Conservation (phyloP, 2,888 invertebrate species). For the Himalopsyche tibetana region DNA sequence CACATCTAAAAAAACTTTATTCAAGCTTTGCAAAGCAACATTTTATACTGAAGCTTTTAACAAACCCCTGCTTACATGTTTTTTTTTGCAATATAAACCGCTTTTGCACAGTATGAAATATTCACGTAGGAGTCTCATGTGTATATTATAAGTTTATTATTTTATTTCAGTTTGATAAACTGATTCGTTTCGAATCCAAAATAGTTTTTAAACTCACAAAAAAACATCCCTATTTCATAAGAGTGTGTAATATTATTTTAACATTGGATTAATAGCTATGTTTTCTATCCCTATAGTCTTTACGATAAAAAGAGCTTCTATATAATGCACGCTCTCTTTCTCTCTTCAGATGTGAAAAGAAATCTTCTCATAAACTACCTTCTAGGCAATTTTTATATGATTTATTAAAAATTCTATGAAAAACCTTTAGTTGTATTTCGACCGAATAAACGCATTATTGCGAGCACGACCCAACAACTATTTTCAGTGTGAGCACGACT, state of each 20-base stretch:
- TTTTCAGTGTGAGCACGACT: conserved; percentile 10
- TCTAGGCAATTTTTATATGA: not conserved
- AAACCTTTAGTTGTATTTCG: not conserved
- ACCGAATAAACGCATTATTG: conserved; percentile 12
- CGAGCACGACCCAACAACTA: conserved; percentile 6
- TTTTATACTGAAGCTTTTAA: not conserved
- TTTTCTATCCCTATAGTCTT: not conserved
- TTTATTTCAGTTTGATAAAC: too few relatives aligned
- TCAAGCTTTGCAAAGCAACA: too few relatives aligned
- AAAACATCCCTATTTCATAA: not conserved
- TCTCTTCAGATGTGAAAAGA: not conserved
- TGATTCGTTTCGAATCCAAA: too few relatives aligned
- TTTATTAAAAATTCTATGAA: not conserved
- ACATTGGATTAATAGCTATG: not conserved
- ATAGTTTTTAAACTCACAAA: not conserved
- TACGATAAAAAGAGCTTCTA: not conserved
- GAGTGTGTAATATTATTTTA: not conserved
- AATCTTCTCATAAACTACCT: not conserved
- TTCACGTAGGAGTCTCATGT: not conserved
- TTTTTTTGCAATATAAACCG: not conserved
- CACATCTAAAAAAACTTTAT: too few relatives aligned
- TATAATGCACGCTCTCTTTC: not conserved
- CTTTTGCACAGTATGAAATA: not conserved
- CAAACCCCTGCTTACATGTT: not conserved
- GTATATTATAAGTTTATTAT: not conserved